Conservation (phyloP, 2,888 invertebrate species). For the Dryobota labecula region DNA sequence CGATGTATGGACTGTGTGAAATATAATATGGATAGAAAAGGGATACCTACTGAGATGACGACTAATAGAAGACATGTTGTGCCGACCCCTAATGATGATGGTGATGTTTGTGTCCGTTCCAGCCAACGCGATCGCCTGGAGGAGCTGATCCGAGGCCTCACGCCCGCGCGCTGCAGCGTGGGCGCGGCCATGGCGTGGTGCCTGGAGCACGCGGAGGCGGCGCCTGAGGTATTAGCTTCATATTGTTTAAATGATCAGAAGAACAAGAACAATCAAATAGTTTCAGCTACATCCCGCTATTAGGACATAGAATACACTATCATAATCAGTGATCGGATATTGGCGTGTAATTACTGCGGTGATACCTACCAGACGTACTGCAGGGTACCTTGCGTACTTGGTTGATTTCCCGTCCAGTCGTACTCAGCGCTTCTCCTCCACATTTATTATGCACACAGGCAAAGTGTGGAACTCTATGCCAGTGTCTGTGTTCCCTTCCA, state of each 20-base stretch:
- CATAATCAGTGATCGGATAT: not conserved
- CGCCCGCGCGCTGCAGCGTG: constrained; percentile 94
- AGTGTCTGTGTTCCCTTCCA: too few species aligned
- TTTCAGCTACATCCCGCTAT: not conserved
- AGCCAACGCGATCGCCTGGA: constrained; percentile 98
- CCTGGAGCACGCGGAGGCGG: constrained; percentile 99
- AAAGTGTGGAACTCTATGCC: too few species aligned
- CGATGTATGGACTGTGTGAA: not conserved
- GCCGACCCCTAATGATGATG: not conserved
- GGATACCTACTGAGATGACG: not conserved
- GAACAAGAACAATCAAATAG: not conserved
- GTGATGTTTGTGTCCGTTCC: constrained; percentile 39
- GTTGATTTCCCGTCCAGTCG: too few species aligned
- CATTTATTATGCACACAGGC: too few species aligned
- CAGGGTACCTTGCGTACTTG: too few species aligned
- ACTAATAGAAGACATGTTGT: not conserved
- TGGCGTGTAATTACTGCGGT: not conserved
- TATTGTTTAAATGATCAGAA: not conserved
- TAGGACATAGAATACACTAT: not conserved
- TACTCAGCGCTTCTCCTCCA: too few species aligned
- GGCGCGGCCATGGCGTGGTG: constrained; percentile 99
- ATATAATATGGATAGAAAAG: not conserved
- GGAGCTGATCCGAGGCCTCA: constrained; percentile 96
- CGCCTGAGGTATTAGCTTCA: constrained; percentile 92
- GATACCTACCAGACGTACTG: too few species aligned